Conservation (phyloP, 2,113 vertebrate genomes). For the Pseudolaguvia tuberculata region DNA sequence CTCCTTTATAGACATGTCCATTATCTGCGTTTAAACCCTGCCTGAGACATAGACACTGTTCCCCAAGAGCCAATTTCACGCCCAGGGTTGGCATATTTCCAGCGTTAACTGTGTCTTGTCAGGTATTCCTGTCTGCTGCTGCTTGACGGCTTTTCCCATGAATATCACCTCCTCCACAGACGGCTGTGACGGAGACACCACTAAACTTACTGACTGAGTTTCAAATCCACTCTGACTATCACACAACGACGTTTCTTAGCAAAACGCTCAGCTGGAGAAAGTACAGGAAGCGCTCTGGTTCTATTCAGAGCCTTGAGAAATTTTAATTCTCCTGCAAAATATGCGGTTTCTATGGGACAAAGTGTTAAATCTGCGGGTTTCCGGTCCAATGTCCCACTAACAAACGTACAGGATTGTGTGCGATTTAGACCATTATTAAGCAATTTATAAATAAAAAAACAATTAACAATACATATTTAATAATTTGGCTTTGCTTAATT, state of each 20-base stretch:
- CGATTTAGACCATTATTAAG: neutral
- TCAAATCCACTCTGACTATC: neutral
- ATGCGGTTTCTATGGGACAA: neutral
- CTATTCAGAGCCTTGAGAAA: neutral
- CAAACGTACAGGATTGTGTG: neutral
- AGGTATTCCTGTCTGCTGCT: neutral
- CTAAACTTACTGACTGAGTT: neutral
- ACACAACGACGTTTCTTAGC: neutral
- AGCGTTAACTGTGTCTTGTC: neutral
- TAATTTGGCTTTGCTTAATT: too few species aligned
- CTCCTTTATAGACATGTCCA: neutral
- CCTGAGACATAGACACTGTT: neutral
- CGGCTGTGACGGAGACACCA: neutral
- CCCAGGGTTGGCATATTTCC: neutral
- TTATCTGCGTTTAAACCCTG: neutral
- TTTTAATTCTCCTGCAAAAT: neutral
- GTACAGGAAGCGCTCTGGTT: neutral
- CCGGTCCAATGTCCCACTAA: slow-evolving; percentile 11
- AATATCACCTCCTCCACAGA: slow-evolving; percentile 3
- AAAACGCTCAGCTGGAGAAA: neutral
- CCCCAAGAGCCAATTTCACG: neutral
- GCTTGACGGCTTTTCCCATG: neutral
- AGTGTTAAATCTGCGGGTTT: neutral
- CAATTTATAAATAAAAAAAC: neutral
- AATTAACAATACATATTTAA: too few species aligned